phyloP scores from a whole-genome alignment of 2,797 vertebrate species.

The Menidia menidia region DNA sequence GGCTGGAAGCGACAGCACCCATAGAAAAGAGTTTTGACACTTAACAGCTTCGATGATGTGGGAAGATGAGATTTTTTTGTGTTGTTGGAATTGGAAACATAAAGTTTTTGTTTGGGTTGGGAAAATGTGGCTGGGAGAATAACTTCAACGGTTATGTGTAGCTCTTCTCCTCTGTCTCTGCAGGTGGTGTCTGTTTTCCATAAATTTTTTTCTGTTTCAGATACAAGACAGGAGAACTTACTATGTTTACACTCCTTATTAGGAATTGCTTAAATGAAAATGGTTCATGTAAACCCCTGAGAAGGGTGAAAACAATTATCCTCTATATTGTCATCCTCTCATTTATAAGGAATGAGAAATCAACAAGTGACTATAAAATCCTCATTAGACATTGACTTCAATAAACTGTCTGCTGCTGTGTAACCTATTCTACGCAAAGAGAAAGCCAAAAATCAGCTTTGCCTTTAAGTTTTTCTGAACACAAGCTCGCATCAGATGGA shows the following conservation, averaged over 20 bases:
- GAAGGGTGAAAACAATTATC: no score
- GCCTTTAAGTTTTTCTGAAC: background rate
- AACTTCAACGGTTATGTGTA: constrained; percentile 1
- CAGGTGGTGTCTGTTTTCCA: background rate
- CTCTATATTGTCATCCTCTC: no score
- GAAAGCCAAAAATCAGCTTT: background rate
- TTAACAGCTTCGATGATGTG: constrained; percentile 39
- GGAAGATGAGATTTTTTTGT: constrained; percentile 38
- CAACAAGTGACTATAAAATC: no score
- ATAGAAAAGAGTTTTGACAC: constrained; percentile 45
- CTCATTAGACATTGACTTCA: no score
- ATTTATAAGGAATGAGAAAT: no score
- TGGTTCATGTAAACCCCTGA: no score
- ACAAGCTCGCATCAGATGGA: background rate
- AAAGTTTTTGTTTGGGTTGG: constrained; percentile 5
- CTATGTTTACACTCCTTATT: background rate
- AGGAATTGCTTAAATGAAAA: background rate
- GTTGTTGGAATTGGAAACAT: constrained; percentile 27
- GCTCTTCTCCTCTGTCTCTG: constrained; percentile 1
- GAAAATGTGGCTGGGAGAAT: background rate
- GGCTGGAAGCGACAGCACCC: constrained; percentile 30
- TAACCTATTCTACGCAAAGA: background rate
- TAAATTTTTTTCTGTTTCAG: background rate
- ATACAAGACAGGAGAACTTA: background rate
- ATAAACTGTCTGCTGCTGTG: no score